These are phyloP conservation scores for Amazonetta brasiliensis DNA, from an alignment of 2,797 vertebrate genomes.

Conservation along the genomic window DNA sequence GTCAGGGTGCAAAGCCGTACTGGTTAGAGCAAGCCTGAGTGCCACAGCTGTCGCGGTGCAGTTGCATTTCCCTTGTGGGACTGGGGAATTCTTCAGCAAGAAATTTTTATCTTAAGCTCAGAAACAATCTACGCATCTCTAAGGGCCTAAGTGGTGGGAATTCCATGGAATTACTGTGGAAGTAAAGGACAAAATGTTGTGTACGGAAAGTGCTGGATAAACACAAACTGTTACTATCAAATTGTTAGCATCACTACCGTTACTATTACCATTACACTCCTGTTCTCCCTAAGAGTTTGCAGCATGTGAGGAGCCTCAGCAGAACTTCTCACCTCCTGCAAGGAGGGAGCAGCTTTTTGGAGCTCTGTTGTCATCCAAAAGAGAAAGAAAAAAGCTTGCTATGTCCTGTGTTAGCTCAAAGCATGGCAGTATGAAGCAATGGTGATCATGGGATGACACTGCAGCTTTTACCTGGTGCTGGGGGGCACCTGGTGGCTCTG, in stretches of 20 bases:
- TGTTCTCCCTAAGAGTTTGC: slow-evolving; percentile 12
- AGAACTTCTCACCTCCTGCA: slow-evolving; percentile 28
- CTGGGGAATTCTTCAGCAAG: slow-evolving; percentile 64
- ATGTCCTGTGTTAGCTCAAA: neutral
- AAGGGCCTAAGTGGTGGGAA: slow-evolving; percentile 55
- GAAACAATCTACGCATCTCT: slow-evolving; percentile 41
- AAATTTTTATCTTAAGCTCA: slow-evolving; percentile 44
- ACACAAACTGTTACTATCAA: slow-evolving; percentile 29
- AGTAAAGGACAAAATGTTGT: slow-evolving; percentile 64
- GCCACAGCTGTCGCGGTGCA: slow-evolving; percentile 37
- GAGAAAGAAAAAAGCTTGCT: slow-evolving; percentile 40
- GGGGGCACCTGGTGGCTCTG: neutral
- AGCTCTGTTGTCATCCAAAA: slow-evolving; percentile 39
- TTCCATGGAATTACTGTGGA: slow-evolving; percentile 62
- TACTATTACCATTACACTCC: neutral
- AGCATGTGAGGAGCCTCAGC: slow-evolving; percentile 9
- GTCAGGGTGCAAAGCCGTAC: neutral
- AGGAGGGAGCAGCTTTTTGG: slow-evolving; percentile 28
- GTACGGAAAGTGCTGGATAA: slow-evolving; percentile 37
- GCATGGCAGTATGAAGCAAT: slow-evolving; percentile 57
- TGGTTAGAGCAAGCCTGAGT: slow-evolving; percentile 53
- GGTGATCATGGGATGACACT: slow-evolving; percentile 63
- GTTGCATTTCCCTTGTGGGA: slow-evolving; percentile 42
- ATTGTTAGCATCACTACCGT: neutral
- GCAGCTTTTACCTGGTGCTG: slow-evolving; percentile 43